These are phyloP conservation scores for Macrotis lagotis DNA, from an alignment of 2,113 vertebrate genomes.

Conservation along the genomic window DNA sequence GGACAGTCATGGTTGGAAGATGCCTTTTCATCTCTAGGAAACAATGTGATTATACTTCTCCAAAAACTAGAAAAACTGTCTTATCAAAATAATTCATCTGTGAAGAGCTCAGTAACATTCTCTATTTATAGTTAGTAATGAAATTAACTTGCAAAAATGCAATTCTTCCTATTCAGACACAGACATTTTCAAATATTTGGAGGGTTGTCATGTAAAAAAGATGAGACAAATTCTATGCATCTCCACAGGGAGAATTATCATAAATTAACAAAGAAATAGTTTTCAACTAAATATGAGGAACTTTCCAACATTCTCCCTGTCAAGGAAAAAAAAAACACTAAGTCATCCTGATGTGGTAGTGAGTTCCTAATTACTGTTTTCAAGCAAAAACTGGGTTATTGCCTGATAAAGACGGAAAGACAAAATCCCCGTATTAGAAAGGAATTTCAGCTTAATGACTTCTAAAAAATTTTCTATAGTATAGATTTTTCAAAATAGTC, in stretches of 20 bases:
- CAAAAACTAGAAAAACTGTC: not conserved
- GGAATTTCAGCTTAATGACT: not conserved
- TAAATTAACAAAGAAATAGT: not conserved
- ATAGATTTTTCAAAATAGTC: not conserved
- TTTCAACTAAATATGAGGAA: not conserved
- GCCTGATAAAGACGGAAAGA: not conserved
- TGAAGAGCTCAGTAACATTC: not conserved
- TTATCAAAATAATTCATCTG: not conserved
- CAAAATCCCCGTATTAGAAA: not conserved
- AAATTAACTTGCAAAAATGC: not conserved
- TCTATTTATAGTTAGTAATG: not conserved
- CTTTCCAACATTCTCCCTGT: not conserved
- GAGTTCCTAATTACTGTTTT: not conserved
- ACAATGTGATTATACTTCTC: not conserved
- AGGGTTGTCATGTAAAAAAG: not conserved
- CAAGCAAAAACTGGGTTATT: not conserved
- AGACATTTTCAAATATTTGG: not conserved
- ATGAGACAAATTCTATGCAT: not conserved
- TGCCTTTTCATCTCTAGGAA: not conserved
- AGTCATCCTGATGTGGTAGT: not conserved
- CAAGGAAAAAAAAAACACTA: not conserved
- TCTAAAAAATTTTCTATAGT: not conserved
- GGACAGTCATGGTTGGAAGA: not conserved
- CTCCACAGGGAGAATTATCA: not conserved
- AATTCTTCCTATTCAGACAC: not conserved